phyloP scores from a whole-genome alignment of 1,140 invertebrate species.

The Drosophila albomicans region DNA sequence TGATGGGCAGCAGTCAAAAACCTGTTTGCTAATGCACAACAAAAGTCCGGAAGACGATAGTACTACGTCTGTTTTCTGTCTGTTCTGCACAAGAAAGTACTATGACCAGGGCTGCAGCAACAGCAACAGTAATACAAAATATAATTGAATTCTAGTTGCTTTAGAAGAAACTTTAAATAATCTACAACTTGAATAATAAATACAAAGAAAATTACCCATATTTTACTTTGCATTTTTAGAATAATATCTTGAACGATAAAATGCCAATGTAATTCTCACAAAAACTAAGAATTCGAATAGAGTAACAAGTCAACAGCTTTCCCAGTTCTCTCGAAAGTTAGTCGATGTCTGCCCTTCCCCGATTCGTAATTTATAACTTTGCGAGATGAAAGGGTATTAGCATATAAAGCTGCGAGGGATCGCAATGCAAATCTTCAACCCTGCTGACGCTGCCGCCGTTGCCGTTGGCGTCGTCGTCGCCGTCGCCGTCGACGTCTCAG shows the following conservation, averaged over 20 bases:
- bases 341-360: background rate
- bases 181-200: too few relatives aligned
- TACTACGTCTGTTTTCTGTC: conserved; percentile 10
- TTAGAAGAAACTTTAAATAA: background rate
- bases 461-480: background rate
- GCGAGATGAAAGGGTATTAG: conserved; percentile 1
- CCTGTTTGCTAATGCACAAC: conserved; percentile 44
- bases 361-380: background rate
- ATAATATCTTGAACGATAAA: too few relatives aligned
- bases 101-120: conserved; percentile 21
- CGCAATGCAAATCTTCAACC: conserved; percentile 31
- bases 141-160: too few relatives aligned
- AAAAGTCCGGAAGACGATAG: conserved; percentile 21
- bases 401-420: conserved; percentile 14
- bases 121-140: background rate
- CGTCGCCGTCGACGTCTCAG: conserved; percentile 22
- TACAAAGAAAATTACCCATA: too few relatives aligned
- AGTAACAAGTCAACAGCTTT: background rate
- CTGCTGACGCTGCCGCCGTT: background rate
- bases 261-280: too few relatives aligned
- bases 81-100: conserved; percentile 28
- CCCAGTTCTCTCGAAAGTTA: background rate
- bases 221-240: too few relatives aligned
- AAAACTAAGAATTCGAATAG: background rate
- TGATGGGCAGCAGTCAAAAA: conserved; percentile 46